phyloP scores from a whole-genome alignment of 2,797 vertebrate genomes.

The Xerus rutilus region DNA sequence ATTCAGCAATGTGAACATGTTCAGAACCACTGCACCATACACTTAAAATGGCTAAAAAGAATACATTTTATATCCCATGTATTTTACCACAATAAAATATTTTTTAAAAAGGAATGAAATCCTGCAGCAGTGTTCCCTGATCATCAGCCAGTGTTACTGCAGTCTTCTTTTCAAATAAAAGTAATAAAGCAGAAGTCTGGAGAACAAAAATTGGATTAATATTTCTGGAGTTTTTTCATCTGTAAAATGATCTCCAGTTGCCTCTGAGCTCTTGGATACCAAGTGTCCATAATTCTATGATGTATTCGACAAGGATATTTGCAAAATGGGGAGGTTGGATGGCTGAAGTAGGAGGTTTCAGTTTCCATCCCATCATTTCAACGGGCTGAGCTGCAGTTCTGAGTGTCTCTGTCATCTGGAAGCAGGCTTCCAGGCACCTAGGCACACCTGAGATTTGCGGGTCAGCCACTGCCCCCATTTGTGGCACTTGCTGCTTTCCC shows the following conservation, averaged over 20 bases:
- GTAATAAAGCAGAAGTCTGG: background rate
- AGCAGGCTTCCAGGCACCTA: background rate
- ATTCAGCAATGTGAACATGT: background rate
- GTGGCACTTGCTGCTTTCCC: background rate
- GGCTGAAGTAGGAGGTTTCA: background rate
- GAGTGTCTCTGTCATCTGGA: background rate
- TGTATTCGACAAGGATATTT: background rate
- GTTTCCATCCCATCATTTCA: background rate
- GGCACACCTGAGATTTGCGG: background rate
- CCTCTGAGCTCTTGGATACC: background rate
- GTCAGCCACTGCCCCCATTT: background rate
- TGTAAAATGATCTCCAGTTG: background rate
- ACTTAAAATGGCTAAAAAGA: background rate
- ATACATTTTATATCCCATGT: background rate
- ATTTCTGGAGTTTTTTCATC: background rate
- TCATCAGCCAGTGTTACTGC: background rate
- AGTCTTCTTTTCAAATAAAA: slow-evolving; percentile 36
- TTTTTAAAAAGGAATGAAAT: background rate
- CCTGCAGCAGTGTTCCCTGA: background rate
- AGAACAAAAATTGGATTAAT: background rate
- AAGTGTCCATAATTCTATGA: background rate
- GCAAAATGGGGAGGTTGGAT: background rate
- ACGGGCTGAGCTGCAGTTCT: background rate
- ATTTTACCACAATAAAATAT: background rate
- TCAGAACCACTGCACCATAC: background rate